phyloP scores from a whole-genome alignment of 2,113 vertebrate genomes.

The Dendropsophus ebraccatus region DNA sequence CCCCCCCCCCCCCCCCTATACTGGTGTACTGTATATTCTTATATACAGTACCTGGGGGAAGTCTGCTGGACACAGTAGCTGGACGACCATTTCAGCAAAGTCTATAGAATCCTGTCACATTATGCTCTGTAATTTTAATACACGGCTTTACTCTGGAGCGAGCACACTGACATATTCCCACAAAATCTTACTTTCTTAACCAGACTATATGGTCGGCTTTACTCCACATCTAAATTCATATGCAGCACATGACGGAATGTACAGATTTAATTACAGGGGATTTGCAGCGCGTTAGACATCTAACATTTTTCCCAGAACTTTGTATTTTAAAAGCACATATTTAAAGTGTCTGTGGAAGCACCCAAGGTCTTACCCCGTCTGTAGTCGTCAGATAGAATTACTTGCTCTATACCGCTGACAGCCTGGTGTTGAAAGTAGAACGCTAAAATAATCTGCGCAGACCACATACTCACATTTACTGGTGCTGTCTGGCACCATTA shows the following conservation, averaged over 20 bases:
- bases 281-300: background rate
- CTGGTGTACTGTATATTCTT: too few relatives aligned
- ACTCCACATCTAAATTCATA: background rate
- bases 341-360: background rate
- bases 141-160: background rate
- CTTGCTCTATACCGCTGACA: slow-evolving; percentile 1
- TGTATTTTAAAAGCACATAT: slow-evolving; percentile 11
- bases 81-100: too few relatives aligned
- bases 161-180: background rate
- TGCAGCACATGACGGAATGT: background rate
- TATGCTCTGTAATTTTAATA: background rate
- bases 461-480: background rate
- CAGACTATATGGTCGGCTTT: background rate
- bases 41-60: too few relatives aligned
- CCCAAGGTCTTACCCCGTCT: background rate
- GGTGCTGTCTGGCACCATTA: too few relatives aligned
- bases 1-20: too few relatives aligned
- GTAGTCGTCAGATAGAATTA: slow-evolving; percentile 4
- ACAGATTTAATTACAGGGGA: slow-evolving; percentile 39
- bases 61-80: too few relatives aligned
- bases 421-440: background rate
- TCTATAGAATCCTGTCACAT: background rate
- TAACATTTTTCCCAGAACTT: background rate
- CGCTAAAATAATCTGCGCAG: background rate
- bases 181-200: background rate